Conservation (phyloP, 2,113 vertebrate genomes). For the Candoia aspera region DNA sequence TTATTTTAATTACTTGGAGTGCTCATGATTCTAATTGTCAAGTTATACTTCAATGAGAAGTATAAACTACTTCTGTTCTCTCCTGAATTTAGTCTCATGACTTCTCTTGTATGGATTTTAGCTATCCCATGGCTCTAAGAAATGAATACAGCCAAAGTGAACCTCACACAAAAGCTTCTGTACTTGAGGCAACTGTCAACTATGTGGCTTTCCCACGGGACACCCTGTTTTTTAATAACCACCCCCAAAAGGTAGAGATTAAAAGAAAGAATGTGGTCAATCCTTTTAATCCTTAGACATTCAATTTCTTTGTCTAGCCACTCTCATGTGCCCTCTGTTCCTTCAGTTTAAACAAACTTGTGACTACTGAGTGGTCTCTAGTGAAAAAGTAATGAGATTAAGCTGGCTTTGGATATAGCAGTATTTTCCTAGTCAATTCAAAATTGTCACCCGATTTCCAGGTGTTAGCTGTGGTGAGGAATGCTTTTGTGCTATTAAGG, state of each 20-base stretch:
- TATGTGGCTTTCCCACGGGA: not conserved
- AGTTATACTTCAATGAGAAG: not conserved
- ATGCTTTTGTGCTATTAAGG: not conserved
- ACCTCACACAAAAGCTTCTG: not conserved
- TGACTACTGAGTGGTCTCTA: not conserved
- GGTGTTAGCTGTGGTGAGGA: not conserved
- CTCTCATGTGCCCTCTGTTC: not conserved
- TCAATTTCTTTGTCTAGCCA: not conserved
- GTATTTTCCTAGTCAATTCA: not conserved
- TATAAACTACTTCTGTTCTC: not conserved
- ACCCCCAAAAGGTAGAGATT: not conserved
- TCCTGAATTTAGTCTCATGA: not conserved
- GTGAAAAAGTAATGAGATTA: not conserved
- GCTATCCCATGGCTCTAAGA: not conserved
- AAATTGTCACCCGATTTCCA: not conserved
- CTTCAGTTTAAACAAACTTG: not conserved
- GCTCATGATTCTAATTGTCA: not conserved
- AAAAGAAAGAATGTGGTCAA: not conserved
- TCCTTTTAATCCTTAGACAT: not conserved
- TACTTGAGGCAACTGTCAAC: not conserved
- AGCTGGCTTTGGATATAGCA: not conserved
- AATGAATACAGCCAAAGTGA: not conserved
- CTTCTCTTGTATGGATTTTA: not conserved
- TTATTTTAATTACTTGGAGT: not conserved
- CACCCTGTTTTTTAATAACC: not conserved